Percentiles rank a stretch among this genome's conserved stretches.
phyloP scores from a whole-genome alignment of 1,140 invertebrate genomes.

The Bombus consobrinus region DNA sequence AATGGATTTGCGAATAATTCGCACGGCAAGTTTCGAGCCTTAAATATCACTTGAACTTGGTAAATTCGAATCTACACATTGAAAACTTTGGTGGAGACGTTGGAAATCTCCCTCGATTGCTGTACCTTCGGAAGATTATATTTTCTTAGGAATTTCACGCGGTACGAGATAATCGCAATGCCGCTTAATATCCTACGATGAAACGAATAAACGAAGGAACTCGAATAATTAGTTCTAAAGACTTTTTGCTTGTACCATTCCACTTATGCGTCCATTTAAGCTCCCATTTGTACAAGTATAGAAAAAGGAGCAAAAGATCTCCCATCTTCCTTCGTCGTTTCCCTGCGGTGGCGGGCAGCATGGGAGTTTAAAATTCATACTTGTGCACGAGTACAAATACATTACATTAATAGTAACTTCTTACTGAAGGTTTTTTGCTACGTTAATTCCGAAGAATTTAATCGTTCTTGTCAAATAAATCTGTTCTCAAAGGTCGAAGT shows the following conservation, averaged over 20 bases:
- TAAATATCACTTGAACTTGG: constrained; percentile 35
- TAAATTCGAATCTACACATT: constrained; percentile 19
- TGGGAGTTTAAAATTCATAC: too few species aligned
- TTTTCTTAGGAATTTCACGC: neutral
- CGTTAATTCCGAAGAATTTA: too few species aligned
- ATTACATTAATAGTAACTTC: too few species aligned
- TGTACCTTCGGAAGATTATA: neutral
- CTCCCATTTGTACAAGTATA: neutral
- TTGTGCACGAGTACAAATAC: too few species aligned
- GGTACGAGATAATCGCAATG: neutral
- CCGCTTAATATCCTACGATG: neutral
- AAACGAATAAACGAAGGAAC: neutral
- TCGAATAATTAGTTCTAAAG: constrained; percentile 4
- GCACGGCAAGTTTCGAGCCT: constrained; percentile 1
- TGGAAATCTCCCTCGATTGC: neutral
- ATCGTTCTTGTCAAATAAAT: too few species aligned
- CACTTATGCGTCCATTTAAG: too few species aligned
- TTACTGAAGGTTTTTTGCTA: too few species aligned
- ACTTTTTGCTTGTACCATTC: too few species aligned
- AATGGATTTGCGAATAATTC: constrained; percentile 25
- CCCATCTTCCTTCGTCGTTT: too few species aligned
- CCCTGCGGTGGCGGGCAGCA: too few species aligned
- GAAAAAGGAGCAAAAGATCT: neutral
- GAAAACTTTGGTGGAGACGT: neutral
- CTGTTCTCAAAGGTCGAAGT: too few species aligned